Percentiles rank a stretch among this genome's conserved stretches.
phyloP scores from a whole-genome alignment of 2,888 invertebrate genomes.

The Cerastis rubricosa region DNA sequence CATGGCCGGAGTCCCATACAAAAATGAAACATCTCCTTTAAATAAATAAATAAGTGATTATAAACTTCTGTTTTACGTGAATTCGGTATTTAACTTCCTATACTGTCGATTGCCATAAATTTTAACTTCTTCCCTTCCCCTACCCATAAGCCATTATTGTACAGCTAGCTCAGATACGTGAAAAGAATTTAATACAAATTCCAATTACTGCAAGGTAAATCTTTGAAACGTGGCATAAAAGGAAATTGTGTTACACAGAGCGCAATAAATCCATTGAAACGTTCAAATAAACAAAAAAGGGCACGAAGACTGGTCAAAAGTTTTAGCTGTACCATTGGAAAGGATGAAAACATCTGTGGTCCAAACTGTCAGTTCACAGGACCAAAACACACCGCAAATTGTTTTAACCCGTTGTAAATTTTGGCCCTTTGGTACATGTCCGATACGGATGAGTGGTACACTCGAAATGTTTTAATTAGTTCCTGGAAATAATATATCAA shows the following conservation, averaged over 20 bases:
- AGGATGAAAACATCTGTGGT: constrained; percentile 65
- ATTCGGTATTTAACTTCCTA: not conserved
- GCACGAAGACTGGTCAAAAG: constrained; percentile 42
- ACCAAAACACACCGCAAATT: constrained; percentile 67
- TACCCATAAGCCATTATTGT: constrained; percentile 10
- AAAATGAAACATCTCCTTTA: too few relatives aligned
- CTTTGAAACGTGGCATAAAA: constrained; percentile 44
- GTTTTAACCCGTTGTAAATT: constrained; percentile 63
- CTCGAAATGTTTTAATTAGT: constrained; percentile 61
- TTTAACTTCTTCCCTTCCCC: not conserved
- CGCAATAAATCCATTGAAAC: constrained; percentile 53
- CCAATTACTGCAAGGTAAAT: constrained; percentile 56
- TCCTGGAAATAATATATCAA: constrained; percentile 49
- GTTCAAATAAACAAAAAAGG: constrained; percentile 56
- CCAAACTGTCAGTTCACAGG: constrained; percentile 58
- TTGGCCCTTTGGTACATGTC: constrained; percentile 39
- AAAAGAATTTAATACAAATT: constrained; percentile 47
- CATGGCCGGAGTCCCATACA: too few relatives aligned
- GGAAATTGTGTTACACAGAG: constrained; percentile 51
- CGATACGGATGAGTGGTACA: constrained; percentile 51
- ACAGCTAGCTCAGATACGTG: constrained; percentile 18
- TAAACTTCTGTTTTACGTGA: not conserved
- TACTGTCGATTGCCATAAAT: not conserved
- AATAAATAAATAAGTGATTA: too few relatives aligned
- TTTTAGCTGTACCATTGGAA: constrained; percentile 19